Conservation (phyloP, 2,113 vertebrate genomes). For the Galemys pyrenaicus region DNA sequence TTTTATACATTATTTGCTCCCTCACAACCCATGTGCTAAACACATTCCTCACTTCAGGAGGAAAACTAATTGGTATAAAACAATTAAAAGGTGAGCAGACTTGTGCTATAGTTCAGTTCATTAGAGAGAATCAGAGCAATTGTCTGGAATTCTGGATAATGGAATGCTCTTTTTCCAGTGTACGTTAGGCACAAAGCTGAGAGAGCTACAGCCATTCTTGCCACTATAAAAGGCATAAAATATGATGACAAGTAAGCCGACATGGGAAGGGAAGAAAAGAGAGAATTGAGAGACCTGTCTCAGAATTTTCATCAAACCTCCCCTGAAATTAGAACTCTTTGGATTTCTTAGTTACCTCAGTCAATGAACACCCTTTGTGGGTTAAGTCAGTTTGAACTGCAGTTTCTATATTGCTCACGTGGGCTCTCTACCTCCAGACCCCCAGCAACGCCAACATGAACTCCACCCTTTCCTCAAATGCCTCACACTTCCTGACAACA, state of each 20-base stretch:
- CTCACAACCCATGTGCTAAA: background rate
- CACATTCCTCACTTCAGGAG: too few species aligned
- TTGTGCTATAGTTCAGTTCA: background rate
- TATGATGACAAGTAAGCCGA: background rate
- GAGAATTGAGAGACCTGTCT: background rate
- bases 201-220: background rate
- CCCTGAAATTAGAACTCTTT: background rate
- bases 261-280: background rate
- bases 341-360: background rate
- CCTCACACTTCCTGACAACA: constrained; percentile 42
- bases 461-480: constrained; percentile 45
- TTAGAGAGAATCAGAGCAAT: background rate
- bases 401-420: background rate
- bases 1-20: background rate
- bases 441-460: background rate
- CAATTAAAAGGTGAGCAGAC: background rate
- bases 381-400: background rate
- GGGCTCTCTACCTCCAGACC: background rate
- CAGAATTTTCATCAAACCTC: background rate
- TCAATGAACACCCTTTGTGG: background rate
- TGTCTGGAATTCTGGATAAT: background rate
- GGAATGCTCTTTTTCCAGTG: background rate
- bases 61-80: background rate
- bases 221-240: background rate
- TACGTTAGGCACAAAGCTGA: background rate